phyloP scores from a whole-genome alignment of 2,888 invertebrate species.

The Drosophila paramelanica region DNA sequence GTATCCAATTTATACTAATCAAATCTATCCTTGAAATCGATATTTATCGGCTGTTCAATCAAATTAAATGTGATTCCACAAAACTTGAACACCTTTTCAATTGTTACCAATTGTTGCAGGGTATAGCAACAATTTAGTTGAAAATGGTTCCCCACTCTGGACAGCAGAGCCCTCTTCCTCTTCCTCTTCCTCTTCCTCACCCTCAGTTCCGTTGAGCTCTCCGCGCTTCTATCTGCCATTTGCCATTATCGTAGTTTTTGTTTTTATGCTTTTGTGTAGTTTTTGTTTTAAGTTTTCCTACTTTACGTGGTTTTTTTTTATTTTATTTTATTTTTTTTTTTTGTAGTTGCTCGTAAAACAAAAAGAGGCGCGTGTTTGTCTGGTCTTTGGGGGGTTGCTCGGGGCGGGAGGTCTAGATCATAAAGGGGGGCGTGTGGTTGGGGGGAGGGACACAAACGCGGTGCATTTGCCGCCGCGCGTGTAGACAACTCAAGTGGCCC shows the following conservation, averaged over 20 bases:
- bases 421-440: not conserved
- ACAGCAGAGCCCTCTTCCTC: constrained; percentile 5
- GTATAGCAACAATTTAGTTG: constrained; percentile 23
- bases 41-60: too few species aligned
- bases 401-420: constrained; percentile 7
- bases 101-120: not conserved
- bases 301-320: constrained; percentile 12
- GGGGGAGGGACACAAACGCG: not conserved
- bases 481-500: constrained; percentile 66
- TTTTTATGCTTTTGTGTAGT: constrained; percentile 41
- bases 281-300: constrained; percentile 13
- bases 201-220: not conserved
- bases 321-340: constrained; percentile 43
- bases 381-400: constrained; percentile 6
- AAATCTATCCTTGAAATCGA: too few species aligned
- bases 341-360: constrained; percentile 53
- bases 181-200: not conserved
- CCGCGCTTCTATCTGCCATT: constrained; percentile 48
- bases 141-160: constrained; percentile 41
- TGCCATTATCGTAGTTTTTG: constrained; percentile 64
- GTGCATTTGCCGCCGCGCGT: constrained; percentile 61
- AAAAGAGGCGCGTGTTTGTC: constrained; percentile 61
- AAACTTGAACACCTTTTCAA: not conserved
- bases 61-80: not conserved
- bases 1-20: too few species aligned